Evolutionary conservation across 2,888 invertebrate species (phyloP), one percentile per base, ranked within the genome.

Genomic region (Minunthozetes semirufus): DNA sequence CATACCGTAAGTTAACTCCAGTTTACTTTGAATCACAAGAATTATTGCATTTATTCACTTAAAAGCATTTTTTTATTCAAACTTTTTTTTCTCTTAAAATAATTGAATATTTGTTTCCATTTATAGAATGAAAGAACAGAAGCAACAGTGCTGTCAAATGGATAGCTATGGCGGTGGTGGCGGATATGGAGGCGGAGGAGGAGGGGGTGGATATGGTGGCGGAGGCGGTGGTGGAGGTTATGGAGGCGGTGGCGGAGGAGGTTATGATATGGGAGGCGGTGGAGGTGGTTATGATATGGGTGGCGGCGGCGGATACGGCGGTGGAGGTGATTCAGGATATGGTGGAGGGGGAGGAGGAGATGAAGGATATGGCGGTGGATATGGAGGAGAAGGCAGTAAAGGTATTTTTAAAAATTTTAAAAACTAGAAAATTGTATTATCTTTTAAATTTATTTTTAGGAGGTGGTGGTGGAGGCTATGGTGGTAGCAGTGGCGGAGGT

Each of bases 291-390:
- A 46, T 9, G 59, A 53, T 27, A 29, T 27, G 42, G 68, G 68
- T 19, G 77, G 81, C 11, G 79, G 80, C n/a, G 79, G 80, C 25
- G 79, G 80, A 9, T 6, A 13, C 11, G 5, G 11, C 11, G 11
- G 13, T 13, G 11, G 5, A 13, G 42, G 9, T 9, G 22, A n/a
- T n/a, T n/a, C n/a, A 9, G 42, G 42, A 9, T 42, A 42, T 42
- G 11, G 13, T 13, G 11, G 5, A 13, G 42, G 9, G 9, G 22
- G 19, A 15, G 56, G 56, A 22, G 38, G 42, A 9, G 42, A 42
- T 42, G 42, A 42, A 42, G 72, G 78, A 4, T 75, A 78, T 13
- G 27, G 77, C 19, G 74, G 78, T 4, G 42, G 53, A 17, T 56
- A 73, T 38, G 72, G 75, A 4, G 74, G 72, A 17, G 61, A 66